Percentiles rank a stretch among this genome's conserved stretches.
These are phyloP conservation scores for Falco rusticolus DNA, from an alignment of 2,797 vertebrate species.

Conservation along the genomic window DNA sequence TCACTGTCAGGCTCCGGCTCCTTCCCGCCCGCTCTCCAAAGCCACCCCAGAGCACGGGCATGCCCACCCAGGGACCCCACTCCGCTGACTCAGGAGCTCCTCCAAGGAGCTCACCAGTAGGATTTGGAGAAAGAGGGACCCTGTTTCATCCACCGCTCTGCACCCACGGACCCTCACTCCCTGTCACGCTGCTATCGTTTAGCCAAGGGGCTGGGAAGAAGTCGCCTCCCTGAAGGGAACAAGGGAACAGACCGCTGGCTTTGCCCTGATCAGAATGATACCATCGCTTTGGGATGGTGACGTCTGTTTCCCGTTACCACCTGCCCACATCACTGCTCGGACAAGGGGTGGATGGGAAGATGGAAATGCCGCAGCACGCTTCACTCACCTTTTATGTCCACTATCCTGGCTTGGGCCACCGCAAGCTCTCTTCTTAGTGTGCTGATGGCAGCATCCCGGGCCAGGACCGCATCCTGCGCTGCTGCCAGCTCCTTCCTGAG, in stretches of 20 bases:
- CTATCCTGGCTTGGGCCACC: constrained; percentile 74
- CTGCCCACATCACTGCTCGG: not conserved
- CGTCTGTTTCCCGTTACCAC: not conserved
- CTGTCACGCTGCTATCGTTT: too few relatives aligned
- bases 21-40: not conserved
- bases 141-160: not conserved
- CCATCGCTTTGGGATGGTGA: not conserved
- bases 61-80: not conserved
- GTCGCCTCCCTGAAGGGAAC: not conserved
- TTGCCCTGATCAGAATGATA: not conserved
- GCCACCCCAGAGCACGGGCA: not conserved
- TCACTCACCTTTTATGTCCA: constrained; percentile 80
- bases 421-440: constrained; percentile 73
- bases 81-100: not conserved
- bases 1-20: not conserved
- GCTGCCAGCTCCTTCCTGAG: constrained; percentile 72
- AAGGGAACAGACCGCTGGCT: not conserved
- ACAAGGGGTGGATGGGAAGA: not conserved
- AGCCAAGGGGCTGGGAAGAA: not conserved
- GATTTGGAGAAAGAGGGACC: not conserved
- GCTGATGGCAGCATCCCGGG: constrained; percentile 74
- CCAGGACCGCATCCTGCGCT: constrained; percentile 61
- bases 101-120: not conserved
- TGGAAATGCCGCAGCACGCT: rapidly evolving
- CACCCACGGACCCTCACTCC: not conserved